These are phyloP conservation scores for Cottus gobio DNA, from an alignment of 2,113 vertebrate genomes.

Conservation along the genomic window DNA sequence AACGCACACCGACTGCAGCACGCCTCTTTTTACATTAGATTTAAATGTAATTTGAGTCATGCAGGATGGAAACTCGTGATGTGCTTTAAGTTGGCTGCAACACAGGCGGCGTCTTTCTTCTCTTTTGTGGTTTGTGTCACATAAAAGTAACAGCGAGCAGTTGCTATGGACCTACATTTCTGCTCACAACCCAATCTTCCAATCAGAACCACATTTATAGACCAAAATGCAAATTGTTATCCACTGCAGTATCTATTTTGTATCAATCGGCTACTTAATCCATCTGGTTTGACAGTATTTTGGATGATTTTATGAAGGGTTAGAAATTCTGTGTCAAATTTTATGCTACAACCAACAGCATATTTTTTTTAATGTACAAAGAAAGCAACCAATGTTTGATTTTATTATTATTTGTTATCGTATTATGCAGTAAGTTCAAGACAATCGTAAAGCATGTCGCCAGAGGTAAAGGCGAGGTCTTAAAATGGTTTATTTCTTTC, in stretches of 20 bases:
- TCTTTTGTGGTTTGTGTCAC: neutral
- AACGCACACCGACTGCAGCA: slow-evolving; percentile 33
- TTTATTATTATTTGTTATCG: neutral
- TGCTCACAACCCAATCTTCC: neutral
- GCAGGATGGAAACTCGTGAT: slow-evolving; percentile 72
- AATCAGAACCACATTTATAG: neutral
- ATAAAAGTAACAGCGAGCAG: neutral
- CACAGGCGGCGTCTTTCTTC: slow-evolving; percentile 2
- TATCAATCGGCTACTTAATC: neutral
- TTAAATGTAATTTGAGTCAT: slow-evolving; percentile 69
- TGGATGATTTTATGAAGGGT: no score
- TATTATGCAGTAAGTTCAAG: neutral
- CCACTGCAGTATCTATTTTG: neutral
- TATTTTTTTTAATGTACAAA: neutral
- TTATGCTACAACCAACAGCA: neutral
- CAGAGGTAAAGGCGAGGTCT: neutral
- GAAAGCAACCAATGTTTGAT: neutral
- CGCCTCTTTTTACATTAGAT: slow-evolving; percentile 22
- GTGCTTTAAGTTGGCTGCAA: slow-evolving; percentile 25
- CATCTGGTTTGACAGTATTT: neutral
- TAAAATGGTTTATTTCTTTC: neutral
- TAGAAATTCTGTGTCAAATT: neutral
- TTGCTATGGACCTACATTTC: neutral
- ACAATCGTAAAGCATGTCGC: neutral
- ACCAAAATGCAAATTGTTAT: neutral